Evolutionary conservation across 2,888 invertebrate genomes (phyloP).

Genomic region (Mythimna impura): DNA sequence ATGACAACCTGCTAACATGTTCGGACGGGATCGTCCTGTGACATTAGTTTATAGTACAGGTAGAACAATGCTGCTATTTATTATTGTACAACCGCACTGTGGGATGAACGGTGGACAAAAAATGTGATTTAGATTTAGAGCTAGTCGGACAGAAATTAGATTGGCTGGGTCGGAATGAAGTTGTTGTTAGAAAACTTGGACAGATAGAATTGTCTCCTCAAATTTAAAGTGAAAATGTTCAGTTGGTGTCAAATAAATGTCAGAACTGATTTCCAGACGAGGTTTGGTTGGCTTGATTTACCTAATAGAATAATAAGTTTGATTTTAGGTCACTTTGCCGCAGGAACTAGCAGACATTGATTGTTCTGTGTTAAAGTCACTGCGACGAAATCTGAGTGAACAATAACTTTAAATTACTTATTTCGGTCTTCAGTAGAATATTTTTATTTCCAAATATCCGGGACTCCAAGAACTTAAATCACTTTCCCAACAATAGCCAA

Average conservation of each 20-base stretch:
- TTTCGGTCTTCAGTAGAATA: not conserved
- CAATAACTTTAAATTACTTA: constrained; percentile 5
- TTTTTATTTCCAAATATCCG: constrained; percentile 20
- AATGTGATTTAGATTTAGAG: constrained; percentile 28
- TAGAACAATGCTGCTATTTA: constrained; percentile 67
- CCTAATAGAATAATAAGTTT: not conserved
- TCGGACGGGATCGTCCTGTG: constrained; percentile 57
- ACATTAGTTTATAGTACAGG: constrained; percentile 65
- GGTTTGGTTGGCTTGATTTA: constrained; percentile 3
- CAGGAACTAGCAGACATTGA: not conserved
- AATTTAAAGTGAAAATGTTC: not conserved
- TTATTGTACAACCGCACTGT: constrained; percentile 56
- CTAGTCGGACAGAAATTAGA: constrained; percentile 16
- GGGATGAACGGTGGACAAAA: constrained; percentile 50
- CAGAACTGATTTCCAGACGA: not conserved
- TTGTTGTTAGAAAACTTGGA: constrained; percentile 12
- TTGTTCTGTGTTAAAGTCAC: not conserved
- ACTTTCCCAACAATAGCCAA: constrained; percentile 71
- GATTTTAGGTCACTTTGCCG: not conserved
- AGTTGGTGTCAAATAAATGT: constrained; percentile 26
- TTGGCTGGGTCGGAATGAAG: constrained; percentile 13
- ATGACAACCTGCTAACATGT: constrained; percentile 65
- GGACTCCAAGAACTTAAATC: constrained; percentile 53
- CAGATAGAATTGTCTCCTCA: constrained; percentile 10
- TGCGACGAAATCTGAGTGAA: constrained; percentile 9